Evolutionary conservation across 2,797 vertebrate genomes (phyloP).

Genomic region (Macrochelys suwanniensis): DNA sequence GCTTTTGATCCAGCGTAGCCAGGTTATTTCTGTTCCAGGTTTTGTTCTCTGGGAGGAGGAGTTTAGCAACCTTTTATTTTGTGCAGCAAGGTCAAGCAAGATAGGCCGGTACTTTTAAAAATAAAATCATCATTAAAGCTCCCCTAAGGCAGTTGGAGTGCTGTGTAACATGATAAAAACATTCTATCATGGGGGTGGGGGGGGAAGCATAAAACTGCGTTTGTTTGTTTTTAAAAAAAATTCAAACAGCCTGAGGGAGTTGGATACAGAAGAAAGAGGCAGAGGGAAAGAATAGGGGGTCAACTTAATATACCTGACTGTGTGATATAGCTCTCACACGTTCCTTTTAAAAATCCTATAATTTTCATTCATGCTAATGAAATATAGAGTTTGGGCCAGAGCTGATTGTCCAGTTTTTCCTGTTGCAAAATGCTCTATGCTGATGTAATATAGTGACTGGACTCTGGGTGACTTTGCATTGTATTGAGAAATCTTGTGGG

Average conservation of each 20-base stretch:
- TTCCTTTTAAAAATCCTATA: constrained; percentile 41
- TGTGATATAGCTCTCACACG: no score
- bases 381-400: constrained; percentile 24
- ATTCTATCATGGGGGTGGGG: constrained; percentile 32
- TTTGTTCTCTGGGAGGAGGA: constrained; percentile 66
- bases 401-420: constrained; percentile 62
- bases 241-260: constrained; percentile 40
- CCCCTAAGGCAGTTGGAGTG: constrained; percentile 61
- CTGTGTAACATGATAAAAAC: constrained; percentile 60
- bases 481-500: constrained; percentile 65
- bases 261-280: constrained; percentile 59
- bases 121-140: constrained; percentile 73
- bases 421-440: constrained; percentile 59
- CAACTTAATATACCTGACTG: constrained; percentile 57
- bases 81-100: constrained; percentile 72
- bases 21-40: constrained; percentile 57
- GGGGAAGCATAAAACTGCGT: constrained; percentile 41
- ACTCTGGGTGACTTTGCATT: constrained; percentile 66
- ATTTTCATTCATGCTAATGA: constrained; percentile 60
- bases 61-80: constrained; percentile 68
- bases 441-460: constrained; percentile 68
- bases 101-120: constrained; percentile 71
- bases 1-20: constrained; percentile 57
- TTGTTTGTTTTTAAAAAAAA: not conserved
- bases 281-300: constrained; percentile 60